Base-by-base conservation (phyloP, 2,888 invertebrate species). In the Orchestes rusci region DNA sequence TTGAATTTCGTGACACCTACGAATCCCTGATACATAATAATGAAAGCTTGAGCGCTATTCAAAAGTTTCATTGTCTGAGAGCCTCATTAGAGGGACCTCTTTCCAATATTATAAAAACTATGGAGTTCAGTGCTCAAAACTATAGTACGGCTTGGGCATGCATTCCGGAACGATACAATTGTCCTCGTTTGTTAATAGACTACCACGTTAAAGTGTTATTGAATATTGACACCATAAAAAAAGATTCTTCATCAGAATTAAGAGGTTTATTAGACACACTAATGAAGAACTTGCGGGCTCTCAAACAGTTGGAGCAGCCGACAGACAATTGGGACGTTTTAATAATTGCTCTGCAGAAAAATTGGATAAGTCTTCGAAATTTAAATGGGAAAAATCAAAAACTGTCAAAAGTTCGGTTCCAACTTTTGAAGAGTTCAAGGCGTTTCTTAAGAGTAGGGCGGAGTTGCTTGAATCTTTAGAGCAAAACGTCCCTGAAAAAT, bases 51-150 rank as follows among this genome's bases (percentile, higher is more conserved):
- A 31, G 31, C 31, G 10, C 31, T 13, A 31, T 31, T 7, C 31
- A 31, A 13, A 31, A 31, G 31, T 31, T 31, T 31, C 31, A 31
- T 31, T 31, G 12, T 31, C 12, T 31, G 12, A 31, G 31, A 13
- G 31, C 31, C 31, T 31, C 31, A 1, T 12, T 31, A 13, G 10
- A 31, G 31, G 31, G 31, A 7, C 31, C 31, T 8, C 31, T 13
- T 31, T 7, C 31, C 1, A 13, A 31, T 31, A 31, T 31, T n/a
- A 31, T 31, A 31, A 31, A 31, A 31, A 31, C 31, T 12, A 31
- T 31, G 31, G 31, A 31, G 31, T 31, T 31, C 12, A 31, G 31
- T 31, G 31, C 31, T 31, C 31, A 31, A 31, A 31, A 31, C 12
- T 31, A 31, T 13, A 12, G 31, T 12, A 31, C 31, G 13, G 12